Evolutionary conservation across 2,797 vertebrate genomes (phyloP).

Genomic region (Heterohyrax brucei): DNA sequence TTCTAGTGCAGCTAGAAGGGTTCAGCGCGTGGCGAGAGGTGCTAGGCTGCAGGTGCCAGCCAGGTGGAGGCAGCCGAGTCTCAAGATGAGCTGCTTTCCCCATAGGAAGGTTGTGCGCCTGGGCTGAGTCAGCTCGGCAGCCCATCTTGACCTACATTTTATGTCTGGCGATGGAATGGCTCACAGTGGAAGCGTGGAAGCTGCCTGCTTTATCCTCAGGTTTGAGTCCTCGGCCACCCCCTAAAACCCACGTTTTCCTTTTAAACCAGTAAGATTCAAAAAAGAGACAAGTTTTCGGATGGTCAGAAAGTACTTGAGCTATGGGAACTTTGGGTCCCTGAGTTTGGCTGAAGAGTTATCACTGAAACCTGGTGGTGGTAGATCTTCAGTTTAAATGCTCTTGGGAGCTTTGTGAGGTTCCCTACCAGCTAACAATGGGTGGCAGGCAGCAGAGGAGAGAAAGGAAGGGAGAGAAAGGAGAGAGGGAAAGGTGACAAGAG

Average conservation of each 20-base stretch:
- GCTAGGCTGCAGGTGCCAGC: constrained; percentile 73
- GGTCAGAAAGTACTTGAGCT: neutral
- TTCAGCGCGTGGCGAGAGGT: neutral
- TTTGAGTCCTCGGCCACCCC: neutral
- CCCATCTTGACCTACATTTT: constrained; percentile 5
- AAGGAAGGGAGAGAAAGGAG: neutral
- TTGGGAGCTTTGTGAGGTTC: neutral
- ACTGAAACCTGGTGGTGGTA: neutral
- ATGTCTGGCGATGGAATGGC: neutral
- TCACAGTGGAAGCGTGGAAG: neutral
- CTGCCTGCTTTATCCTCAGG: constrained; percentile 3
- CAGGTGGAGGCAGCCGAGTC: constrained; percentile 76
- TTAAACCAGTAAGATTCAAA: neutral
- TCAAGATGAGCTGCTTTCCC: neutral
- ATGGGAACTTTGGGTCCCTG: neutral
- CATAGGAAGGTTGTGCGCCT: neutral
- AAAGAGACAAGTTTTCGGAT: neutral
- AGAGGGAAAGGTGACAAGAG: neutral
- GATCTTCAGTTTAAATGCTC: neutral
- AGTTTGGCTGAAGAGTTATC: neutral
- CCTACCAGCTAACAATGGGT: neutral
- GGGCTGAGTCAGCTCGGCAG: constrained; percentile 37
- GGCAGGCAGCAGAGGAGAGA: neutral
- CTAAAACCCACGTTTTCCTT: neutral
- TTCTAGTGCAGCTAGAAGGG: neutral